Conservation (phyloP, 2,113 vertebrate species). For the Climacteris rufus region DNA sequence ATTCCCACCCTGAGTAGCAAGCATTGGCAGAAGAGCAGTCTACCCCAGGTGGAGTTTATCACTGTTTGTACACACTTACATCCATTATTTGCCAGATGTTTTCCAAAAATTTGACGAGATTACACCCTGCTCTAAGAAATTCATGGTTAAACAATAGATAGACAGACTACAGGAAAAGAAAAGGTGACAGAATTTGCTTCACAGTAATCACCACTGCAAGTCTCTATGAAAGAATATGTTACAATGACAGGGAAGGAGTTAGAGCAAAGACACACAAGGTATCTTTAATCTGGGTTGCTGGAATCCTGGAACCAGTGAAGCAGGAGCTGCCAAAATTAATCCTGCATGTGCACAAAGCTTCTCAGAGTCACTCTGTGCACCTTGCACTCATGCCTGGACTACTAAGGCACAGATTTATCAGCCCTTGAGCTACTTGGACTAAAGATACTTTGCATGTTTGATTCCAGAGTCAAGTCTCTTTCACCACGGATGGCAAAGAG, state of each 20-base stretch:
- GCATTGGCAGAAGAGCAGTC: neutral
- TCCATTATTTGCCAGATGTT: neutral
- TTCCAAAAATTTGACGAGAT: neutral
- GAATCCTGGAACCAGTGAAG: neutral
- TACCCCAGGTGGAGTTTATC: neutral
- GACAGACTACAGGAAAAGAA: neutral
- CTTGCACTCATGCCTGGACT: neutral
- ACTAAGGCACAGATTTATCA: neutral
- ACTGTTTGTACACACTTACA: neutral
- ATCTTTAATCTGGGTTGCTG: neutral
- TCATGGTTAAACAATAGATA: neutral
- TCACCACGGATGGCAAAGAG: rapidly evolving
- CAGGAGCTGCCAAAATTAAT: neutral
- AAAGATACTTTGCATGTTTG: rapidly evolving
- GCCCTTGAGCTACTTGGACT: neutral
- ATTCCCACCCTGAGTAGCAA: neutral
- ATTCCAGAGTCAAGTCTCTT: neutral
- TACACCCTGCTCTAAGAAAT: neutral
- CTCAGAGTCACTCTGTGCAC: neutral
- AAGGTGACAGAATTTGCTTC: neutral
- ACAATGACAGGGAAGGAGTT: neutral
- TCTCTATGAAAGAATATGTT: neutral
- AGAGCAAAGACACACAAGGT: neutral
- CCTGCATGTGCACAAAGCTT: neutral
- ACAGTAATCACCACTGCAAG: neutral